Evolutionary conservation across 2,113 vertebrate species (phyloP), one percentile per base, ranked within the genome.

Genomic region (Peromyscus maniculatus): DNA sequence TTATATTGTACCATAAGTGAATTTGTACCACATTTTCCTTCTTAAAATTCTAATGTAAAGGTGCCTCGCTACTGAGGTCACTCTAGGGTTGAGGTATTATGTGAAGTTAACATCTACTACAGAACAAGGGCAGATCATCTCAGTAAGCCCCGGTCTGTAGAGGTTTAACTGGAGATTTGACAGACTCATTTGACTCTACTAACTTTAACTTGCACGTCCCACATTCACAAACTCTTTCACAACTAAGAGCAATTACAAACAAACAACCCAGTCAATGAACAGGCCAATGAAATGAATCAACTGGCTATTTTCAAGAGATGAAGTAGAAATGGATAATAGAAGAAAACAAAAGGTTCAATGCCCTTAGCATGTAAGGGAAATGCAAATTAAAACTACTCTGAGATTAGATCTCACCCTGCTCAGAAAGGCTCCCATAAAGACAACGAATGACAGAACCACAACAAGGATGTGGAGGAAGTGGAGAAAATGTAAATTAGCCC

Each of bases 31-130:
- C 46, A 88, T 55, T 52, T 88, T 24, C 64, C 84, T 95, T 91
- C 49, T 89, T 79, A 78, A 91, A 71, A 57, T 12, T 66, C 74
- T 36, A 80, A 91, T 67, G 71, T 49, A 90, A 94, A 69, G 19
- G 19, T 43, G 16, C n/a, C 39, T 82, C 89, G 55, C 39, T 59
- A 94, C 2, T 83, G 22, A 92, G n/a, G 64, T 26, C 49, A 92
- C 59, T 28, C 62, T 92, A 39, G 46, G 15, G n/a, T 10, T 80
- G 43, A 88, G 52, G 3, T 87, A 75, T 26, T 88, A 88, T 2
- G 3, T 67, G 59, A 92, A 83, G 11, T 0, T 66, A 71, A 57
- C 1, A 89, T 16, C 31, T 83, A 80, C 39, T 92, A 52, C 1
- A 74, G 12, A 88, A 88, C 11, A 80, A 39, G 17, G 7, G 8